Base-by-base conservation (phyloP, 2,797 vertebrate genomes). In the Anniella stebbinsi region DNA sequence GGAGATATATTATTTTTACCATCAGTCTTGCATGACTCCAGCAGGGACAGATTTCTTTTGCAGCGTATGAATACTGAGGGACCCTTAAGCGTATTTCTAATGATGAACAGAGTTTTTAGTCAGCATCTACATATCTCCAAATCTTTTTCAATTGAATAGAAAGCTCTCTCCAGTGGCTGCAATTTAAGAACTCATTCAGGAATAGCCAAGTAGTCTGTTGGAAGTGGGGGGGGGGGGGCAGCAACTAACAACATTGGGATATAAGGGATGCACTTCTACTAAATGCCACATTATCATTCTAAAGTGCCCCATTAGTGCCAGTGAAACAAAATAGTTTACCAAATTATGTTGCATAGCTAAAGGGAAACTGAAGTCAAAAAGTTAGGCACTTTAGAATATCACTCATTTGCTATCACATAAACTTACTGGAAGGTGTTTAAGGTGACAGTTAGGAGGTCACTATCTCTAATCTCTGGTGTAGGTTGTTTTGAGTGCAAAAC, bases 81-180 rank as follows among this genome's bases (percentile, higher is more conserved):
- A 57, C 33, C 87, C 54, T 87, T 89, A 11, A 66, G 66, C n/a
- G 25, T 88, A 8, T 48, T 92, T 91, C 80, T 0, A 77, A 57
- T 75, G 36, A 87, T 36, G 83, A 70, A 57, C 4, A 66, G 48
- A 60, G 2, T 28, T 25, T 75, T 90, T 84, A 60, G 66, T 88
- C 10, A 48, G 25, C 78, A 84, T 86, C 77, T 91, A 36, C 60
- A 9, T 92, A 30, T 87, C 87, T 38, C 87, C 13, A 89, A 21
- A 91, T 75, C 51, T 70, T 90, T n/a, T 72, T 45, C 57, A 81
- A 87, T 81, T 75, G 18, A 83, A 73, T 85, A 41, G 87, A 91
- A 81, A 13, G 89, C 30, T 72, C 69, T 92, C 38, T 91, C 83
- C 51, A 25, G 76, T 36, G 45, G 57, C 41, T 86, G 73, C 57